A percentile compares a stretch with the other conserved stretches of the same genome.
phyloP scores from a whole-genome alignment of 2,888 invertebrate species.

The Bugulina stolonifera region DNA sequence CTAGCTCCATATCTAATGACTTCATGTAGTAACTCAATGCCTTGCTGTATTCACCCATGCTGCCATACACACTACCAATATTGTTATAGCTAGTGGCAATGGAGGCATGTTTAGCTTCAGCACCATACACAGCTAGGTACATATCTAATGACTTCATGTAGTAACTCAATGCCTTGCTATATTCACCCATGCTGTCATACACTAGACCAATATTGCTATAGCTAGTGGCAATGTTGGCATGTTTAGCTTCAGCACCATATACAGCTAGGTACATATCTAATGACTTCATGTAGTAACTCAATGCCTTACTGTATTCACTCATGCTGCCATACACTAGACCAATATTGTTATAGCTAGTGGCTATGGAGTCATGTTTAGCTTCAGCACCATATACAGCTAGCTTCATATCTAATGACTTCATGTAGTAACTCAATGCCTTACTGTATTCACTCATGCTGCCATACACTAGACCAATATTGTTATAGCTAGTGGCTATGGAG shows the following conservation, averaged over 20 bases:
- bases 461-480: no score
- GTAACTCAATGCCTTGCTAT: not conserved
- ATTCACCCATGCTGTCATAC: not conserved
- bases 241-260: not conserved
- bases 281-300: not conserved
- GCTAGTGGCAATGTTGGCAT: not conserved
- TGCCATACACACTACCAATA: not conserved
- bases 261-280: not conserved
- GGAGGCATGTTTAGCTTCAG: not conserved
- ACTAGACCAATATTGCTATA: not conserved
- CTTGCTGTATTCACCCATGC: not conserved
- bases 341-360: not conserved
- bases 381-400: not conserved
- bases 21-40: not conserved
- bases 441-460: not conserved
- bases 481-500: no score
- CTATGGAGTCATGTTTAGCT: not conserved
- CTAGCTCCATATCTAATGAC: not conserved
- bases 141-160: conserved; percentile 5
- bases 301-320: not conserved
- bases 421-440: not conserved
- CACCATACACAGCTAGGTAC: not conserved
- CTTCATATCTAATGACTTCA: not conserved
- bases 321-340: not conserved
- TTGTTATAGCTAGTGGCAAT: not conserved